Base-by-base conservation (phyloP, 1,140 invertebrate genomes). In the Macrotrachela quadricornifera region DNA sequence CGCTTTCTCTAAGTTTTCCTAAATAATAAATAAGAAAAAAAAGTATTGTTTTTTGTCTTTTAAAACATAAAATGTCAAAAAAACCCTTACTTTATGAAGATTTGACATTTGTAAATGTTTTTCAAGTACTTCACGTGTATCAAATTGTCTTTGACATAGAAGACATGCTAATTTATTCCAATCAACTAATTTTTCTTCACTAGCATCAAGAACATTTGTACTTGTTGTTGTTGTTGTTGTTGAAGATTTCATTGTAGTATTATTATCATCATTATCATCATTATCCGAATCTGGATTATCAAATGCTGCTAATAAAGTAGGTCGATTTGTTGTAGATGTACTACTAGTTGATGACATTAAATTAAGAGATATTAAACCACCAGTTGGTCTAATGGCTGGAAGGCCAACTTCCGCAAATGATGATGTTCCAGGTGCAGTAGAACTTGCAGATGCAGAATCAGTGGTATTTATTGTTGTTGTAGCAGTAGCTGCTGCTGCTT, bases 81-180 rank as follows among this genome's bases (percentile, higher is more conserved):
- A 49, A 49, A 10, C 4, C 41, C 36, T 40, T 59, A 70, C 74
- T 63, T 91, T 92, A 62, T 99, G 92, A 39, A 99, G 73, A 56
- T 91, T 83, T 3, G 91, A 96, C 55, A 94, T 72, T 56, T 88
- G 81, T 51, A 83, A 79, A 69, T 99, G 92, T 62, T 90, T 90
- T 3, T 78, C 72, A 9, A 97, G 73, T 1, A 81, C 80, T 56
- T 96, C 90, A 56, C 78, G 77, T 42, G 80, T 87, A 21, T 82
- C 80, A 63, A 97, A 92, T 63, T 86, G 83, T 51, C 92, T 73
- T 68, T 95, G 95, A 66, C 92, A 99, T 0, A 99, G 70, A 8
- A 95, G 71, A 69, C 92, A 99, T 0, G 87, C 85, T 14, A 94
- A 64, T 67, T 91, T 94, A 2, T 72, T 72, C 75, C 81, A 85